A percentile compares a stretch with the other conserved stretches of the same genome.
These are phyloP conservation scores for Euwallacea similis DNA, from an alignment of 1,140 invertebrate species.

Conservation along the genomic window DNA sequence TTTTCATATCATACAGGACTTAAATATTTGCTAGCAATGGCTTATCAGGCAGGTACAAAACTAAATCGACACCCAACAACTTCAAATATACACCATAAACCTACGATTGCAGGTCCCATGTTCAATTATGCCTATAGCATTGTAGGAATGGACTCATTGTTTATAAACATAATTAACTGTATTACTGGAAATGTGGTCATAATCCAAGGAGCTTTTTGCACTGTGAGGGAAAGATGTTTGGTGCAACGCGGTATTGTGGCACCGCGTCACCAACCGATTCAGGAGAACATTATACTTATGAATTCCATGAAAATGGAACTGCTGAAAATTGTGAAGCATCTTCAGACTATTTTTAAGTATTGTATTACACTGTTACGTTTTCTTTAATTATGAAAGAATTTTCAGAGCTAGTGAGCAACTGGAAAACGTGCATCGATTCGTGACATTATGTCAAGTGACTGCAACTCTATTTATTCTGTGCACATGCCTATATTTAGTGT, in stretches of 20 bases:
- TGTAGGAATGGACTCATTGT: constrained; percentile 49
- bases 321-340: constrained; percentile 46
- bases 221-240: constrained; percentile 38
- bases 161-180: constrained; percentile 51
- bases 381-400: not conserved
- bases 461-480: constrained; percentile 50
- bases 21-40: constrained; percentile 44
- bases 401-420: constrained; percentile 40
- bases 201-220: constrained; percentile 48
- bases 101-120: constrained; percentile 41
- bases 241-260: no score
- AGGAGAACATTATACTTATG: constrained; percentile 14
- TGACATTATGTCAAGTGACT: constrained; percentile 47
- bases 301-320: constrained; percentile 42
- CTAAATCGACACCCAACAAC: not conserved
- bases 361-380: not conserved
- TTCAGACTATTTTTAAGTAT: constrained; percentile 42
- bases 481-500: constrained; percentile 48
- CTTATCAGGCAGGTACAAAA: constrained; percentile 41
- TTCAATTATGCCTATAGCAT: constrained; percentile 48
- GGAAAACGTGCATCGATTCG: constrained; percentile 42
- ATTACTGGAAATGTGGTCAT: constrained; percentile 44
- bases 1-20: constrained; percentile 42
- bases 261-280: not conserved
- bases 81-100: not conserved